Evolutionary conservation across 2,888 invertebrate genomes (phyloP).

Genomic region (Watsonalla binaria): DNA sequence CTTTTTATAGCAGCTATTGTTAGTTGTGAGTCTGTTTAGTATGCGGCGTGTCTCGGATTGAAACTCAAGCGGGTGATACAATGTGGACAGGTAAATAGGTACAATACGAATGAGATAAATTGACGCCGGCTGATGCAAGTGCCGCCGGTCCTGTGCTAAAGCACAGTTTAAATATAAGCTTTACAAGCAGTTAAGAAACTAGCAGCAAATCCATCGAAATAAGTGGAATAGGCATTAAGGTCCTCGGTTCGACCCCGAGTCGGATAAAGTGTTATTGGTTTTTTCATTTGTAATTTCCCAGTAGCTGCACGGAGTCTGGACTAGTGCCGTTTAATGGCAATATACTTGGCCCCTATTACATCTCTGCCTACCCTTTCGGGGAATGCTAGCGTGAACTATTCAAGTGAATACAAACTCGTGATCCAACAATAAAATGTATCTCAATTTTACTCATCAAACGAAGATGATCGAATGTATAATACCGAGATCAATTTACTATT

Average conservation of each 20-base stretch:
- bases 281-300: too few relatives aligned
- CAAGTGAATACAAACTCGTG: constrained; percentile 29
- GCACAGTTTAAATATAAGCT: too few relatives aligned
- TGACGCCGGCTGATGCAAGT: constrained; percentile 27
- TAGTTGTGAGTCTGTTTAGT: constrained; percentile 52
- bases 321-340: too few relatives aligned
- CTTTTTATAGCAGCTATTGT: constrained; percentile 58
- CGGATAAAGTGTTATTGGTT: too few relatives aligned
- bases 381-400: constrained; percentile 14
- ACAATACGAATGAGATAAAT: constrained; percentile 43
- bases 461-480: constrained; percentile 42
- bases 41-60: constrained; percentile 42
- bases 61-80: constrained; percentile 41
- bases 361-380: too few relatives aligned
- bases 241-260: too few relatives aligned
- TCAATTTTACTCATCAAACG: constrained; percentile 36
- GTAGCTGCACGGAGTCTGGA: too few relatives aligned
- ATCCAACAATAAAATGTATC: constrained; percentile 35
- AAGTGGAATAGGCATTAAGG: too few relatives aligned
- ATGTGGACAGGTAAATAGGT: constrained; percentile 46
- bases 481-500: constrained; percentile 36
- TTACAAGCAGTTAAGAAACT: too few relatives aligned
- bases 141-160: constrained; percentile 13
- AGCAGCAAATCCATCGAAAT: too few relatives aligned
- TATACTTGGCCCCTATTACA: too few relatives aligned